Evolutionary conservation across 2,797 vertebrate species (phyloP), one percentile per base, ranked within the genome.

Genomic region (Cheirogaleus major): DNA sequence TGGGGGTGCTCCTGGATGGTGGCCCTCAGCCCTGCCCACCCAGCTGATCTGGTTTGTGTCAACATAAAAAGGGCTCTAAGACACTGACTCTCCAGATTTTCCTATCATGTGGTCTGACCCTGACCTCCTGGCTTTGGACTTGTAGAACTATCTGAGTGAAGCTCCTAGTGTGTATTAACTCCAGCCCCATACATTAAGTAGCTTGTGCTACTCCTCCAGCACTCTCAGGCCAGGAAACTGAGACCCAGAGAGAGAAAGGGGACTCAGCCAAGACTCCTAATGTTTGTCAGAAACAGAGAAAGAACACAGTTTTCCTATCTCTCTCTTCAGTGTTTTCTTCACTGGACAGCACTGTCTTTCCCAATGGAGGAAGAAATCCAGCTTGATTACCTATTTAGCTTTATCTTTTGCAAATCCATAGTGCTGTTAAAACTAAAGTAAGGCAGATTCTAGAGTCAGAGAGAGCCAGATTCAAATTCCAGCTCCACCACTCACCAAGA

Each of bases 321-420:
- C 35, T n/a, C 43, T 59, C 35, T 72, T 55, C 11, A n/a, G 3
- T 27, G 27, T 63, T 92, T 91, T 79, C 61, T 92, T 48, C 27
- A 88, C 17, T 17, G 6, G 15, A 6, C 2, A 6, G 22, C 35
- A 52, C 10, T 48, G 32, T 69, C 61, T 84, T 80, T 87, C 72
- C 50, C 25, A 7, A 7, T 67, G 72, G 22, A 72, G 22, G 89
- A 89, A 75, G 22, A 90, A 69, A 83, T n/a, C 0, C 52, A 59
- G 6, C 35, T 89, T 55, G 65, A 76, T 57, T 73, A 20, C 45
- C 35, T n/a, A 15, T 23, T 89, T 73, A 48, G 14, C 67, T 89
- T 82, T 75, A 32, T 72, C 48, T 92, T 91, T 90, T 95, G 52
- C 45, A 76, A 63, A 82, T 43, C 57, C 70, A 8, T 69, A 73